Percentiles rank a stretch among this genome's conserved stretches.
Evolutionary conservation across 2,888 invertebrate species (phyloP).

Genomic region (Papilio elwesi): DNA sequence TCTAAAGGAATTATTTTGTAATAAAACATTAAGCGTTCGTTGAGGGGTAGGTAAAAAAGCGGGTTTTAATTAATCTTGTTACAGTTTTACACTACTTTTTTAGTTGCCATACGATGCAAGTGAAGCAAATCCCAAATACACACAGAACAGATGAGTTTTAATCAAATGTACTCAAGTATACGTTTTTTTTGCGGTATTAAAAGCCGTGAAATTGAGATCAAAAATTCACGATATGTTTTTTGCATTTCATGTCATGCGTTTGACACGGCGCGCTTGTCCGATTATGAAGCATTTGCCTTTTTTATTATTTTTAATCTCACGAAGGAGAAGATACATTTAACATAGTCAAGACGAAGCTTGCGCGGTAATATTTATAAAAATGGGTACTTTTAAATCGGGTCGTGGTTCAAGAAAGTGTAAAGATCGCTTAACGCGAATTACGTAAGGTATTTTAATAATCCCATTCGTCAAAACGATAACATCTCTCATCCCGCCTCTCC

Average conservation of each 20-base stretch:
- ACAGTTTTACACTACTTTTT: no score
- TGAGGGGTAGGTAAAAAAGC: no score
- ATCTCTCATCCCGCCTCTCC: conserved; percentile 60
- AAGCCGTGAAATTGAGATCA: conserved; percentile 35
- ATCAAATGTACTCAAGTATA: conserved; percentile 21
- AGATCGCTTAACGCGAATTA: conserved; percentile 65
- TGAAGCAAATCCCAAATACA: conserved; percentile 9
- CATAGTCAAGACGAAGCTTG: conserved; percentile 21
- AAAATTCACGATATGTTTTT: conserved; percentile 34
- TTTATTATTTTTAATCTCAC: conserved; percentile 33
- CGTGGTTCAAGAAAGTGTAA: conserved; percentile 52
- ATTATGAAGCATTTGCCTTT: conserved; percentile 40
- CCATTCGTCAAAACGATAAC: conserved; percentile 73
- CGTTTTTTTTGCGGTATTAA: conserved; percentile 25
- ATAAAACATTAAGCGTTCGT: background rate
- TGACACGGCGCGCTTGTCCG: conserved; percentile 40
- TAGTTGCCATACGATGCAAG: background rate
- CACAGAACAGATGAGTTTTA: conserved; percentile 17
- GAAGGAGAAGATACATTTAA: conserved; percentile 37
- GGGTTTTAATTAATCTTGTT: conserved; percentile 3
- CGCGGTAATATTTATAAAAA: conserved; percentile 35
- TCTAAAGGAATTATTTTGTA: background rate
- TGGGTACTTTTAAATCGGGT: conserved; percentile 42
- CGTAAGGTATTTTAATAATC: conserved; percentile 70
- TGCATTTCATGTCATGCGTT: conserved; percentile 34